These are phyloP conservation scores for Melanotaenia duboulayi DNA, from an alignment of 2,113 vertebrate genomes.

Conservation along the genomic window DNA sequence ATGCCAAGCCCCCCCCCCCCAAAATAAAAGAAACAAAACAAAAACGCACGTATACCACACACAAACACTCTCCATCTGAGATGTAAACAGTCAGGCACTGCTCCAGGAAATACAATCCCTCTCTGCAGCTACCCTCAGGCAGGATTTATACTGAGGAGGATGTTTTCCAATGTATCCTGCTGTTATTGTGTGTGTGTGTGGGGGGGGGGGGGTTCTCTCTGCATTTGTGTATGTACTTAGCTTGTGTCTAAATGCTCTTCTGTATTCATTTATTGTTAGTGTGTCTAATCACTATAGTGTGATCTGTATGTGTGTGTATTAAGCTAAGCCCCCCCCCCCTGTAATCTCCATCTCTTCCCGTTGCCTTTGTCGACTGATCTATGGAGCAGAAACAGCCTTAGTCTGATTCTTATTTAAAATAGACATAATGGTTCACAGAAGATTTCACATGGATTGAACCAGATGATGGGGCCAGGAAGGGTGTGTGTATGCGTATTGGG, in stretches of 20 bases:
- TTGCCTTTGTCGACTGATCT: constrained; percentile 63
- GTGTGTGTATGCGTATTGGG: constrained; percentile 10
- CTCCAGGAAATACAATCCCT: constrained; percentile 78
- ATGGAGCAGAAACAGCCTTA: constrained; percentile 64
- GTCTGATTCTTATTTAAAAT: constrained; percentile 78
- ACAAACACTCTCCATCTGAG: constrained; percentile 55
- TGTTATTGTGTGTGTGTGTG: constrained; percentile 42
- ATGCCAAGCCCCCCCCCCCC: constrained; percentile 66
- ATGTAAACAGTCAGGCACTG: constrained; percentile 76
- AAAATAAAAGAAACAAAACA: constrained; percentile 38
- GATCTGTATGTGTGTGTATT: constrained; percentile 25
- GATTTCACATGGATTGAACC: constrained; percentile 76
- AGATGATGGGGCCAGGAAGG: constrained; percentile 73
- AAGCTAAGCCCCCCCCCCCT: constrained; percentile 14
- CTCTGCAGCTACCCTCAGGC: constrained; percentile 71
- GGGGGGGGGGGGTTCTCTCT: neutral
- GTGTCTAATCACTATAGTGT: constrained; percentile 60
- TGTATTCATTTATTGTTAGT: constrained; percentile 58
- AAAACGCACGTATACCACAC: constrained; percentile 21
- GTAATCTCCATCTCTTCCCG: constrained; percentile 64
- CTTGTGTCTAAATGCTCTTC: constrained; percentile 47
- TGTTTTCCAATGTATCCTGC: constrained; percentile 66
- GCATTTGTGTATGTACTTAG: constrained; percentile 22
- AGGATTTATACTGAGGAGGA: constrained; percentile 72
- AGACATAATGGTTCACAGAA: constrained; percentile 78